Evolutionary conservation across 2,797 vertebrate genomes (phyloP).

Genomic region (Chrosomus eos): DNA sequence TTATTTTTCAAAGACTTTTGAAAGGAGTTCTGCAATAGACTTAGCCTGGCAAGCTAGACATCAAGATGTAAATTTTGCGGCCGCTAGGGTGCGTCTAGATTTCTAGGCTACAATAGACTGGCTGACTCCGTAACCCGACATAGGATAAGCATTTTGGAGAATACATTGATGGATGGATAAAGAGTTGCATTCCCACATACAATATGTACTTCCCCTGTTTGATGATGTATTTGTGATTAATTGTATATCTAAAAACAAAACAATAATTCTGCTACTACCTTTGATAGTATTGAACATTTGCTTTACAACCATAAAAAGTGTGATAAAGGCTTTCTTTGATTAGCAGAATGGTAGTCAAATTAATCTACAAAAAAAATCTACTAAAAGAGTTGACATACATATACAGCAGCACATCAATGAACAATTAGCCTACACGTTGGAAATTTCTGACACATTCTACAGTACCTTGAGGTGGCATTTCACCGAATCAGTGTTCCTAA

Average conservation of each 20-base stretch:
- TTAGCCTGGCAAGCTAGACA: too few species aligned
- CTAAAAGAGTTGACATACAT: background rate
- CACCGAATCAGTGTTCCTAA: constrained; percentile 17
- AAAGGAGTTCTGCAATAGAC: background rate
- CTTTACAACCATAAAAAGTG: background rate
- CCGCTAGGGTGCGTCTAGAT: too few species aligned
- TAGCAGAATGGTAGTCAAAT: background rate
- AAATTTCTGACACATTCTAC: background rate
- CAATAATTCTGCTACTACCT: background rate
- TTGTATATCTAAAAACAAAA: background rate
- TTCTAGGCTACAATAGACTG: too few species aligned
- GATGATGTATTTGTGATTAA: background rate
- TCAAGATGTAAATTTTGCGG: too few species aligned
- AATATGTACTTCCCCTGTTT: background rate
- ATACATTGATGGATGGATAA: background rate
- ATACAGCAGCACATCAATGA: background rate
- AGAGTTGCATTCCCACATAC: background rate
- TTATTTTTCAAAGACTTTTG: too few species aligned
- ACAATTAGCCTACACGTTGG: background rate
- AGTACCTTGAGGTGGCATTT: constrained; percentile 13
- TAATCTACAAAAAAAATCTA: background rate
- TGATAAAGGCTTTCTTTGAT: constrained; percentile 1
- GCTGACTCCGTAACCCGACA: background rate
- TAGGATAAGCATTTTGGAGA: background rate
- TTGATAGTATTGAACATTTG: background rate